Percentiles rank a stretch among this genome's conserved stretches.
These are phyloP conservation scores for Athene cunicularia DNA, from an alignment of 2,113 vertebrate species.

Conservation along the genomic window DNA sequence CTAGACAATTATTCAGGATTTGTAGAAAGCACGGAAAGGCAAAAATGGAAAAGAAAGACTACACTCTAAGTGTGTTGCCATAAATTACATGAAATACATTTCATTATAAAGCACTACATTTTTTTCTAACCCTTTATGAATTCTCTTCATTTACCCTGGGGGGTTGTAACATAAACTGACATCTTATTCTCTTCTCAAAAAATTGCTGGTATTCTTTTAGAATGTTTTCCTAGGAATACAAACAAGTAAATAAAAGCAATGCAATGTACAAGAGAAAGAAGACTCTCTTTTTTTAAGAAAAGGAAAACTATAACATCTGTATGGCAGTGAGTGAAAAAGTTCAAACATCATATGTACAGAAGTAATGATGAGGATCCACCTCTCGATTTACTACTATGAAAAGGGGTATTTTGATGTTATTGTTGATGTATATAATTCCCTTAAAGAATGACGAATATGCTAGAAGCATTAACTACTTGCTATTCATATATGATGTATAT, in stretches of 20 bases:
- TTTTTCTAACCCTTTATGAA: constrained; percentile 74
- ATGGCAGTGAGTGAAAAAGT: background rate
- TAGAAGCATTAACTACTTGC: background rate
- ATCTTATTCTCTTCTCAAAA: constrained; percentile 76
- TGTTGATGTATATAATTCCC: background rate
- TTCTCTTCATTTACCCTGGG: constrained; percentile 70
- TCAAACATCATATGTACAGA: background rate
- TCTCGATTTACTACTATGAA: background rate
- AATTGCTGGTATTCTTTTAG: constrained; percentile 56
- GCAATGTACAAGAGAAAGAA: background rate
- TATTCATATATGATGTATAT: background rate
- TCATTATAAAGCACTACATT: constrained; percentile 75
- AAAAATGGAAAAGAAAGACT: constrained; percentile 62
- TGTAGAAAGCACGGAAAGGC: background rate
- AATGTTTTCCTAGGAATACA: background rate
- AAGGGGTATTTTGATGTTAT: background rate
- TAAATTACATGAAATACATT: constrained; percentile 78
- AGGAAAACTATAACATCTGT: background rate
- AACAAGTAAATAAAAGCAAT: constrained; percentile 53
- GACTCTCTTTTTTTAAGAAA: background rate
- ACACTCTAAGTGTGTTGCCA: constrained; percentile 55
- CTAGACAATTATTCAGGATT: constrained; percentile 63
- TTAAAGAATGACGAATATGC: background rate
- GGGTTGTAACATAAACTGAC: constrained; percentile 77
- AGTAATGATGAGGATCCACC: background rate